A percentile compares a stretch with the other conserved stretches of the same genome.
Conservation (phyloP, 2,888 invertebrate species). For the Hartigia nigra region DNA sequence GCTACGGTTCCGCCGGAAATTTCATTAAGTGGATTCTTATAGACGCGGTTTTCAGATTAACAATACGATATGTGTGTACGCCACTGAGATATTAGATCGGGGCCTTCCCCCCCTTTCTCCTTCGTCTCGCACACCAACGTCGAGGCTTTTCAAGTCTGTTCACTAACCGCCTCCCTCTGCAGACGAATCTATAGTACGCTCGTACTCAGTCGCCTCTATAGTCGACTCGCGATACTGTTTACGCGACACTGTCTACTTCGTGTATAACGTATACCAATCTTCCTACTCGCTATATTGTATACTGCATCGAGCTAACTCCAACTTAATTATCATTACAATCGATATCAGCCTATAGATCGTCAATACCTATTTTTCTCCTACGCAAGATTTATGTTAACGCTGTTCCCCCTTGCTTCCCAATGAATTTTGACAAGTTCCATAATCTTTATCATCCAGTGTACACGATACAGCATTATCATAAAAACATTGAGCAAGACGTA, state of each 20-base stretch:
- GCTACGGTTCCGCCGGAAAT: slow-evolving; percentile 52
- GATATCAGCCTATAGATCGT: too few relatives aligned
- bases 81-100: slow-evolving; percentile 36
- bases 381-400: too few relatives aligned
- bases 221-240: not conserved
- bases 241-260: not conserved
- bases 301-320: too few relatives aligned
- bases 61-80: slow-evolving; percentile 54
- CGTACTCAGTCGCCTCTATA: not conserved
- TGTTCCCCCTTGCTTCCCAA: too few relatives aligned
- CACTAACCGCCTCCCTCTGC: not conserved
- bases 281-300: too few relatives aligned
- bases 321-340: too few relatives aligned
- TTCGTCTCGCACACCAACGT: not conserved
- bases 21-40: slow-evolving; percentile 64
- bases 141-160: not conserved
- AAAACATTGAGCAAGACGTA: not conserved
- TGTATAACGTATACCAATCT: not conserved
- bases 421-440: too few relatives aligned
- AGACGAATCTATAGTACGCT: not conserved
- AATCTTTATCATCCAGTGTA: too few relatives aligned
- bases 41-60: slow-evolving; percentile 60
- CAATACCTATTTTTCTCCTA: too few relatives aligned
- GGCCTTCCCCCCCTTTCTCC: slow-evolving; percentile 15
- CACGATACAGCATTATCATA: not conserved